Conservation (phyloP, 2,888 invertebrate species). For the Celastrina argiolus region DNA sequence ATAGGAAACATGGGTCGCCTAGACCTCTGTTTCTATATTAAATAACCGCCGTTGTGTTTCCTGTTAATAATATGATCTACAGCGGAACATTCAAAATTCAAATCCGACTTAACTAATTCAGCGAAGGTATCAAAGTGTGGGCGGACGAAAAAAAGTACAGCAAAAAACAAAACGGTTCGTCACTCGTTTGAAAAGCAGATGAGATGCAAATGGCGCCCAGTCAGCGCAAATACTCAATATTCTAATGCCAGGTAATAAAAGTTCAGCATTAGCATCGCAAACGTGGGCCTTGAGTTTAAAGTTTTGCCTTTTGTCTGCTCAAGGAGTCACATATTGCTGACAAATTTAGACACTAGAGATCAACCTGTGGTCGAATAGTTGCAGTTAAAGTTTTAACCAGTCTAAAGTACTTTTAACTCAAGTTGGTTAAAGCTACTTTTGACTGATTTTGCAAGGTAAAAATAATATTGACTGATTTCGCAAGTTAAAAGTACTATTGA, state of each 20-base stretch:
- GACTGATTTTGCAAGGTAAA: too few species aligned
- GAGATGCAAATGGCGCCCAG: slow-evolving; percentile 36
- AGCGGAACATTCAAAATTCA: background rate
- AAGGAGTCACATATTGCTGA: background rate
- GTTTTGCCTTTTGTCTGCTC: slow-evolving; percentile 7
- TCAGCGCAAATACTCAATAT: slow-evolving; percentile 28
- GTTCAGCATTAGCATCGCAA: slow-evolving; percentile 27
- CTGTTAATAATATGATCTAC: too few species aligned
- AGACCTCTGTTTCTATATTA: too few species aligned
- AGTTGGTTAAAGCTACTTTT: too few species aligned
- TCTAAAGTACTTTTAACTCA: too few species aligned
- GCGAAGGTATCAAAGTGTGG: slow-evolving; percentile 5
- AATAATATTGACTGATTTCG: too few species aligned
- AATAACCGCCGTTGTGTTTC: too few species aligned
- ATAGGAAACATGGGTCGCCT: too few species aligned
- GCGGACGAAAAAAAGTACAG: slow-evolving; percentile 3
- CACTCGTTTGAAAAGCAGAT: slow-evolving; percentile 33
- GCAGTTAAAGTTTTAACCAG: too few species aligned
- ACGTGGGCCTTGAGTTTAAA: slow-evolving; percentile 21
- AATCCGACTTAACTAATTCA: background rate
- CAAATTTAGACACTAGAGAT: too few species aligned
- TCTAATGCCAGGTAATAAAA: slow-evolving; percentile 28
- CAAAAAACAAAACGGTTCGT: slow-evolving; percentile 21
- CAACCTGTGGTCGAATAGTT: too few species aligned
- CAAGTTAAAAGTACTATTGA: too few species aligned